Base-by-base conservation (phyloP, 2,113 vertebrate genomes). In the Ophiodon elongatus region DNA sequence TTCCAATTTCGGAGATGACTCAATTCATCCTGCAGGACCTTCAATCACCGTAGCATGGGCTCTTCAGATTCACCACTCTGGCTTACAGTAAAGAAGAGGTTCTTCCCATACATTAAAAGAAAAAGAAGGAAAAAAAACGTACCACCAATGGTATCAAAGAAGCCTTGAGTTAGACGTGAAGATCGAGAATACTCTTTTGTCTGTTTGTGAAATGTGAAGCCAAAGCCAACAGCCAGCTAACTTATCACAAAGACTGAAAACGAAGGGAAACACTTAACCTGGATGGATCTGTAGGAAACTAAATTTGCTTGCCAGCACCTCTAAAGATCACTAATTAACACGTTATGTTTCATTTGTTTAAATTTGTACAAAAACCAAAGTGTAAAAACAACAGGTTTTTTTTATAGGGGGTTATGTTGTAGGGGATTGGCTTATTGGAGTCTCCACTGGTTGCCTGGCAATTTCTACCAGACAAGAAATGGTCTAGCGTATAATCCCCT, bases 21-120 rank as follows among this genome's bases (percentile, higher is more conserved):
- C 80, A 72, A 80, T 76, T 77, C 64, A 73, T 45, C 77, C 77
- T 76, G 65, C 47, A 47, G 57, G 69, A 33, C n/a, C 37, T 86
- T 84, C 43, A 75, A 10, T 76, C 52, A 33, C 4, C 70, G 57
- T 10, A 17, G 73, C 14, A 1, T 29, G 39, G 47, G 17, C 39
- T 85, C 76, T 69, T 63, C 19, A 37, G 27, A 68, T 21, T 73
- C 54, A n/a, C 29, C 35, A 13, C 37, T 52, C 45, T 52, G 29
- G 27, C 31, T 63, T 11, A 45, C 15, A 68, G 47, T 39, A 33
- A 43, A 59, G n/a, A 33, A 39, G 27, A 47, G 8, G 27, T 37
- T 62, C 41, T 37, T 50, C 47, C 60, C n/a, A 14, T 56, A 25
- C n/a, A n/a, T 11, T 4, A 56, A 56, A 11, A 21, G 19, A 23